Percentiles rank a stretch among this genome's conserved stretches.
Conservation (phyloP, 1,140 invertebrate genomes). For the Drosophila subobscura region DNA sequence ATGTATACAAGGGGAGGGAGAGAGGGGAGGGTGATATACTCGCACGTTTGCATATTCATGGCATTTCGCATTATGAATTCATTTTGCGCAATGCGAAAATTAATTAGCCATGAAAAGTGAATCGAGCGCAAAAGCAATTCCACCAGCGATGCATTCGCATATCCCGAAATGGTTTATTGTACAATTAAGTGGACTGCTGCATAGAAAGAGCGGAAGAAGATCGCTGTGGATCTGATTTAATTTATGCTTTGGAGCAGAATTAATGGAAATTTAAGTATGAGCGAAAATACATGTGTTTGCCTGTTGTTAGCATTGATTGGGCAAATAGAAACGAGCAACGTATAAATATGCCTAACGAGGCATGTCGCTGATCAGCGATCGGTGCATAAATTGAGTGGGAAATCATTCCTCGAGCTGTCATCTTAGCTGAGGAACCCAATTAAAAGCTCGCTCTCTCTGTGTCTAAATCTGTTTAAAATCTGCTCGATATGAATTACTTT, state of each 20-base stretch:
- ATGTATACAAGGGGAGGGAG: neutral
- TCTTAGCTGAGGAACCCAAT: too few species aligned
- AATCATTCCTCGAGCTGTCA: too few species aligned
- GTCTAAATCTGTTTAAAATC: too few species aligned
- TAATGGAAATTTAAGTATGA: slow-evolving; percentile 50
- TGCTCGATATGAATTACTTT: neutral
- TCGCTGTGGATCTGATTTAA: neutral
- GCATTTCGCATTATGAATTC: slow-evolving; percentile 77
- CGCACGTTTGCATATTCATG: slow-evolving; percentile 76
- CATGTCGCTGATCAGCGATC: slow-evolving; percentile 18
- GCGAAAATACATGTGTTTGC: slow-evolving; percentile 59
- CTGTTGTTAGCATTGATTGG: slow-evolving; percentile 68
- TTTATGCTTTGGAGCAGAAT: slow-evolving; percentile 38
- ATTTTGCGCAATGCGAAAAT: slow-evolving; percentile 82
- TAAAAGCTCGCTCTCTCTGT: too few species aligned
- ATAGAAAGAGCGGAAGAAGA: neutral
- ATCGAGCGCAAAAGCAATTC: slow-evolving; percentile 77
- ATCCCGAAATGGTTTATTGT: slow-evolving; percentile 56
- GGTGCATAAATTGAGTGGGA: slow-evolving; percentile 28
- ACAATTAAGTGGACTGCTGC: slow-evolving; percentile 37
- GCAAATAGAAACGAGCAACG: slow-evolving; percentile 38
- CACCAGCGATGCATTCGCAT: slow-evolving; percentile 52
- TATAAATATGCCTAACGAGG: slow-evolving; percentile 36
- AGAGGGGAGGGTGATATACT: neutral
- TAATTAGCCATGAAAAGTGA: slow-evolving; percentile 82